phyloP scores from a whole-genome alignment of 2,797 vertebrate species.

The Lutjanus argentimaculatus region DNA sequence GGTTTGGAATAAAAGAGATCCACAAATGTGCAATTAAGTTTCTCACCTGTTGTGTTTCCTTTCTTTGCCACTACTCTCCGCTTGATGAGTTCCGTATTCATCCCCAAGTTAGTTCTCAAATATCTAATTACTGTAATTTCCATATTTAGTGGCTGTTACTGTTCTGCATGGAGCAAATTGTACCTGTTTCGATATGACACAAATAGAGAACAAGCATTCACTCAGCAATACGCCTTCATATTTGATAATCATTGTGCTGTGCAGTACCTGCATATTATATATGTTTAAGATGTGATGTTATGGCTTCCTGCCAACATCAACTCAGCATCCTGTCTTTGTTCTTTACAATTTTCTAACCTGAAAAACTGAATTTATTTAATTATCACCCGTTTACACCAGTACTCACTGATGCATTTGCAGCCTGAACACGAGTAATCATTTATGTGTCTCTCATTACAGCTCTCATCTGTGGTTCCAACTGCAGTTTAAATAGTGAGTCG shows the following conservation, averaged over 20 bases:
- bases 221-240: no score
- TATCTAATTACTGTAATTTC: background rate
- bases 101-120: background rate
- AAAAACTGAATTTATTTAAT: no score
- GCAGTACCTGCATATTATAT: background rate
- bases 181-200: no score
- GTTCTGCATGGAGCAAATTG: no score
- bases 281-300: background rate
- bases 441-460: background rate
- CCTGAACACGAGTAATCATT: background rate
- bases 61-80: background rate
- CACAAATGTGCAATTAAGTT: conserved; percentile 8
- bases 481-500: background rate
- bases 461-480: background rate
- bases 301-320: no score
- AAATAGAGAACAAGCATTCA: no score
- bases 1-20: conserved; percentile 56
- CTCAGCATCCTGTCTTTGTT: no score
- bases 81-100: background rate
- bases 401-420: background rate
- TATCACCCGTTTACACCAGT: background rate
- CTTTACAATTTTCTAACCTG: no score
- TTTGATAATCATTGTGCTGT: background rate
- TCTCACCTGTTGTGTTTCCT: background rate
- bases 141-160: no score